phyloP scores from a whole-genome alignment of 2,797 vertebrate genomes.

The Pseudopleuronectes americanus region DNA sequence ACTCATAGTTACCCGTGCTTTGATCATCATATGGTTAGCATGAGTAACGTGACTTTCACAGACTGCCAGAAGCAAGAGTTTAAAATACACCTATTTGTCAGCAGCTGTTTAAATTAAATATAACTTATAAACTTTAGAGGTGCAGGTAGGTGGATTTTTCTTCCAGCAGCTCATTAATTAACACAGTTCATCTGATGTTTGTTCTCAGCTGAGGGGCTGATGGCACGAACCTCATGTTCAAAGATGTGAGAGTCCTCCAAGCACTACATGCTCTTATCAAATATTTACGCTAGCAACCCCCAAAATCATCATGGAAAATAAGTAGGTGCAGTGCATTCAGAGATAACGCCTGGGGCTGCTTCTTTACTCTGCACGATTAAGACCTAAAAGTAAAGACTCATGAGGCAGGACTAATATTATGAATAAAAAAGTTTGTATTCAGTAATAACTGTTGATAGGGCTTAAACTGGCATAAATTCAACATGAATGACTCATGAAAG shows the following conservation, averaged over 20 bases:
- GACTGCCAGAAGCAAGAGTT: neutral
- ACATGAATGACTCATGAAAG: slow-evolving; percentile 3
- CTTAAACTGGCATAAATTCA: slow-evolving; percentile 8
- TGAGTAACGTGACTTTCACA: neutral
- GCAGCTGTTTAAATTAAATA: neutral
- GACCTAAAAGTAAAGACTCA: neutral
- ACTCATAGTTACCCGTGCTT: neutral
- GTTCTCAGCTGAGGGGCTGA: neutral
- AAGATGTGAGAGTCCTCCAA: neutral
- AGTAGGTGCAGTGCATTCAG: neutral
- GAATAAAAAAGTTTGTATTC: neutral
- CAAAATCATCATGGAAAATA: neutral
- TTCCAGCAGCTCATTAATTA: neutral
- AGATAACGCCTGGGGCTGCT: neutral
- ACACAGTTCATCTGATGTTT: neutral
- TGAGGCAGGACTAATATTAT: neutral
- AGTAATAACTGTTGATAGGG: neutral
- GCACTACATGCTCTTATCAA: neutral
- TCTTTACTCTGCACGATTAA: neutral
- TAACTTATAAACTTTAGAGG: neutral
- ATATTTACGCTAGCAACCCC: neutral
- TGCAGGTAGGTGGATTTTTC: neutral
- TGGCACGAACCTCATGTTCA: neutral
- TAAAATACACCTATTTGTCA: neutral
- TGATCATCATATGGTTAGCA: slow-evolving; percentile 9